Evolutionary conservation across 2,113 vertebrate species (phyloP).

Genomic region (Ovis canadensis): DNA sequence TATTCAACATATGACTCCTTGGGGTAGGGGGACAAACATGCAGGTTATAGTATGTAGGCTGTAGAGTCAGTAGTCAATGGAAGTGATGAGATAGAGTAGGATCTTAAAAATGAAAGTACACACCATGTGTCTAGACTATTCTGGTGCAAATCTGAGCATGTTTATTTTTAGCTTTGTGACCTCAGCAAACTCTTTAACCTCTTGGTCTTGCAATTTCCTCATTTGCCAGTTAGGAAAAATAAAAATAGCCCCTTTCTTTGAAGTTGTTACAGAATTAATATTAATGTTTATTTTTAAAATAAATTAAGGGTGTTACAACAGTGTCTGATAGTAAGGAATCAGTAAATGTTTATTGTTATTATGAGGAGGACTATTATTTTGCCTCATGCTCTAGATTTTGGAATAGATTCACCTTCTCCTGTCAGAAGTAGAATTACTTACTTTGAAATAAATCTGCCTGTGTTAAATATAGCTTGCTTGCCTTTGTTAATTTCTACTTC

Average conservation of each 20-base stretch:
- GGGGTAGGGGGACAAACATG: not conserved
- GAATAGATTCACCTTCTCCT: not conserved
- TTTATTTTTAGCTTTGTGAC: not conserved
- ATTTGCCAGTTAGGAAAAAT: not conserved
- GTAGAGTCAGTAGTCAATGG: not conserved
- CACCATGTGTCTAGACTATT: not conserved
- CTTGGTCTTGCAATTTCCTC: not conserved
- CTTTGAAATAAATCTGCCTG: not conserved
- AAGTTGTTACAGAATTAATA: not conserved
- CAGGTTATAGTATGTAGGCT: not conserved
- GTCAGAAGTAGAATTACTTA: not conserved
- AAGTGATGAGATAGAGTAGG: not conserved
- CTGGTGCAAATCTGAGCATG: not conserved
- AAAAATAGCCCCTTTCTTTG: not conserved
- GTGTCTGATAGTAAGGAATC: not conserved
- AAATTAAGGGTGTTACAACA: not conserved
- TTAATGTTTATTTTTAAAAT: not conserved
- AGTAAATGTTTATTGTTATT: not conserved
- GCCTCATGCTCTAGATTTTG: not conserved
- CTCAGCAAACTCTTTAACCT: not conserved
- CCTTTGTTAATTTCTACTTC: not conserved
- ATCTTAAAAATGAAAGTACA: not conserved
- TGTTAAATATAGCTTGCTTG: not conserved
- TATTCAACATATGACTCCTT: not conserved
- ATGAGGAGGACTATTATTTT: not conserved